Evolutionary conservation across 2,797 vertebrate species (phyloP).

Genomic region (Myiotriccus ornatus): DNA sequence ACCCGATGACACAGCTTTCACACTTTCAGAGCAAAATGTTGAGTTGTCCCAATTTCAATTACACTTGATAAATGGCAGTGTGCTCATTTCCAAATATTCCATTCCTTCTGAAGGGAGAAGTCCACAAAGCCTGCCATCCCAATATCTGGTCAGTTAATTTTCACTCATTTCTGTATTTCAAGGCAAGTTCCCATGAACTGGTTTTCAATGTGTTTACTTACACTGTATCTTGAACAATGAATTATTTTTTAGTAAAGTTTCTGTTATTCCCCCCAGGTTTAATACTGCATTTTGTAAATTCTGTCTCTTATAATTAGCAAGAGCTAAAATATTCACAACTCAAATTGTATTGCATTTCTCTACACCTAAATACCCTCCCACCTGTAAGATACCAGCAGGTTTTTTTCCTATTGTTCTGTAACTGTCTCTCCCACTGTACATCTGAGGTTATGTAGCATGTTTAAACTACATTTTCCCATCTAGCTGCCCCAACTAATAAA

Average conservation of each 20-base stretch:
- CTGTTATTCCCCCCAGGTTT: neutral
- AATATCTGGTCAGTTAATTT: neutral
- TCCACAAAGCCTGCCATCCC: neutral
- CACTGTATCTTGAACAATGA: neutral
- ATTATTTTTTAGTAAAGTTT: neutral
- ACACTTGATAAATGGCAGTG: conserved; percentile 20
- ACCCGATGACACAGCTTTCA: conserved; percentile 23
- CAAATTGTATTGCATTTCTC: neutral
- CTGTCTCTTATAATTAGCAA: neutral
- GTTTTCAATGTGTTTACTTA: neutral
- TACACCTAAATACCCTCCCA: neutral
- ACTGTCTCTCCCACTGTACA: neutral
- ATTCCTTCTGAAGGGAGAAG: neutral
- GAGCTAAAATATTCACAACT: neutral
- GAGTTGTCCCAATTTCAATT: conserved; percentile 1
- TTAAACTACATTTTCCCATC: neutral
- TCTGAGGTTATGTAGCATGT: neutral
- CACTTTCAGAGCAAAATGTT: neutral
- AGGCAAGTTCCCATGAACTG: neutral
- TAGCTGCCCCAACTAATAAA: neutral
- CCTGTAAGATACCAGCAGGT: neutral
- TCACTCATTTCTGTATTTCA: neutral
- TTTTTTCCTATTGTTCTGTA: neutral
- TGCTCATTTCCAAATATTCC: neutral
- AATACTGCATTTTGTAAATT: neutral